Percentiles rank a stretch among this genome's conserved stretches.
phyloP scores from a whole-genome alignment of 2,113 vertebrate genomes.

The Pithys albifrons region DNA sequence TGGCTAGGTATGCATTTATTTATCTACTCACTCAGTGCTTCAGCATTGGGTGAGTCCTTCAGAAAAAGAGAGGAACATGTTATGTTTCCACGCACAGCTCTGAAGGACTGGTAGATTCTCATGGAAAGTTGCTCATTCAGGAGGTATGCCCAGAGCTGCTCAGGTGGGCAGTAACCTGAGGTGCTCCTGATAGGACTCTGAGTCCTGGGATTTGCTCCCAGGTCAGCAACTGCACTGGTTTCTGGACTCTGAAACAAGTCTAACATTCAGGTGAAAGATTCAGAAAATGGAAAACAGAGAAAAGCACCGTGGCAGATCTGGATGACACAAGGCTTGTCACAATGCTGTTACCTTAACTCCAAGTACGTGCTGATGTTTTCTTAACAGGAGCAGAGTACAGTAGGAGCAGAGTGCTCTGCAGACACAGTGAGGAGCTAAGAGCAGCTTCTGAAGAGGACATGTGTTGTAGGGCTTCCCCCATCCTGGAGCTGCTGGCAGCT shows the following conservation, averaged over 20 bases:
- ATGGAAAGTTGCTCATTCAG: neutral
- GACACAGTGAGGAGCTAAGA: neutral
- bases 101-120: neutral
- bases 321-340: neutral
- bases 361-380: neutral
- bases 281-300: neutral
- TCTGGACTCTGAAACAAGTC: neutral
- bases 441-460: neutral
- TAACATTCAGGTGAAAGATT: neutral
- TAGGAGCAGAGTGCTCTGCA: neutral
- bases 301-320: neutral
- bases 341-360: neutral
- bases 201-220: neutral
- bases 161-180: neutral
- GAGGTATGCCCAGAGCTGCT: neutral
- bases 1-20: neutral
- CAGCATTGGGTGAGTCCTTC: neutral
- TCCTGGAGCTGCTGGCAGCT: neutral
- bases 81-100: neutral
- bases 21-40: neutral
- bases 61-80: neutral
- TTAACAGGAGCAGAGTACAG: neutral
- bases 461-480: neutral
- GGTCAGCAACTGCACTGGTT: neutral
- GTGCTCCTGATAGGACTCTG: neutral